A percentile compares a stretch with the other conserved stretches of the same genome.
These are phyloP conservation scores for Hylomyscus alleni DNA, from an alignment of 2,797 vertebrate genomes.

Conservation along the genomic window DNA sequence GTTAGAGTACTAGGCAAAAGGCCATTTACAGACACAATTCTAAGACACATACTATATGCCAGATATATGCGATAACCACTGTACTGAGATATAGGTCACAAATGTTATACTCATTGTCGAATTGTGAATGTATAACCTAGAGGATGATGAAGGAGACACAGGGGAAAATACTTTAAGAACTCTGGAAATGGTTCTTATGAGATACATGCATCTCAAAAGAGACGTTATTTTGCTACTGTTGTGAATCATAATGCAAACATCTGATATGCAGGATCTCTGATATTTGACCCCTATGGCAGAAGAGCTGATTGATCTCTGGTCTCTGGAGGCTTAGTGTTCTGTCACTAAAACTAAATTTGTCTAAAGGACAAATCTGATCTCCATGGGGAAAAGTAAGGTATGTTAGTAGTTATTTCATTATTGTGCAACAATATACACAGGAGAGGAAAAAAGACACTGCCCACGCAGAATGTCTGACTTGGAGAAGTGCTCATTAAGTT, in stretches of 20 bases:
- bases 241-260: background rate
- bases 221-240: background rate
- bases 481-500: background rate
- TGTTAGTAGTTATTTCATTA: background rate
- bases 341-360: slow-evolving; percentile 5
- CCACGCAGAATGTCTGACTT: background rate
- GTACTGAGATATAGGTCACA: background rate
- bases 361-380: slow-evolving; percentile 16
- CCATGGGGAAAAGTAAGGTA: background rate
- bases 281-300: background rate
- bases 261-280: background rate
- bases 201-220: background rate
- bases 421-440: background rate
- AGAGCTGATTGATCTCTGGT: background rate
- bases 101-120: background rate
- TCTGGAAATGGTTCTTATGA: no score
- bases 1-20: background rate
- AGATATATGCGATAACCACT: slow-evolving; percentile 5
- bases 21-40: background rate
- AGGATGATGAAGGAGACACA: background rate
- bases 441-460: background rate
- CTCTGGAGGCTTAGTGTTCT: background rate
- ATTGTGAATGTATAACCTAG: background rate
- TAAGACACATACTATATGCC: background rate
- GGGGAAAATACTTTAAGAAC: background rate